Evolutionary conservation across 1,140 invertebrate genomes (phyloP), one percentile per base, ranked within the genome.

Genomic region (Heliconius himera): DNA sequence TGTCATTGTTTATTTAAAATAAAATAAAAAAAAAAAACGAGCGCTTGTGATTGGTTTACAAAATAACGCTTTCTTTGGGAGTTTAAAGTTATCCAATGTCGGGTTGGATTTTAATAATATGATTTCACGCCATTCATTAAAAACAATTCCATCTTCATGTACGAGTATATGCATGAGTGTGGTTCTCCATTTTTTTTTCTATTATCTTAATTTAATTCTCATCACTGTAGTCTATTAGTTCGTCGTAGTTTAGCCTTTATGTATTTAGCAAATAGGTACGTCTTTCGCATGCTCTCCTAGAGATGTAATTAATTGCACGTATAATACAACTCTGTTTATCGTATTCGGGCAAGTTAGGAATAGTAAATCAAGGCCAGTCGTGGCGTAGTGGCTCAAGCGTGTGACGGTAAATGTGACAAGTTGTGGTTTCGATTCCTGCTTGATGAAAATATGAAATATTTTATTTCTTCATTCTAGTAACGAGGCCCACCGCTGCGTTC

Each of bases 1-100:
- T 93, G 91, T 89, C 90, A 91, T 92, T 91, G 89, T 89, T 89
- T 84, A 80, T 56, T 74, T 18, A 60, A 75, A 75, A 66, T 20
- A 56, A 56, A 22, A 22, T 46, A 74, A 81, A 83, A 83, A 81
- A n/a, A 85, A 83, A 83, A 73, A 78, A 80, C 84, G 83, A 86
- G 87, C 90, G 91, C 90, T 92, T 94, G 93, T 95, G 93, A 94
- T 95, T 94, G 94, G 94, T 94, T 95, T 94, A 94, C 93, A 87
- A 83, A 88, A 87, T 91, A 90, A 90, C 81, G 89, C 88, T 92
- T 88, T 86, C 74, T 87, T 85, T 88, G 82, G 83, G 85, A 86
- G 84, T 78, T 77, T 77, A 16, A 77, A 78, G 49, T 74, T 73
- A 73, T 85, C 85, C 82, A 92, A 93, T 94, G 91, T 94, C 91